Evolutionary conservation across 1,140 invertebrate species (phyloP).

Genomic region (Grapholita molesta): DNA sequence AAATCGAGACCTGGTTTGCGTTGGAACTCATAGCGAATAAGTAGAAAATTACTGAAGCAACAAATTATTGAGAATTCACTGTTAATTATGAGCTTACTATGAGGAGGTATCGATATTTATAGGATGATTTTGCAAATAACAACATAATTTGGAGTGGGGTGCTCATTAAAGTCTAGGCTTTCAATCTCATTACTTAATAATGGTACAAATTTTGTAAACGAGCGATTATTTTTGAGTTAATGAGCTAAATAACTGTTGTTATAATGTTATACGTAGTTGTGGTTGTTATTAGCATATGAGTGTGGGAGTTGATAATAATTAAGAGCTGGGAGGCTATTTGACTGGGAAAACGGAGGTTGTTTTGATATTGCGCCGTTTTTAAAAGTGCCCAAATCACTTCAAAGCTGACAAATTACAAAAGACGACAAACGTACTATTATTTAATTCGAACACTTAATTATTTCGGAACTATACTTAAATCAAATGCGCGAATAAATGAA

Average conservation of each 20-base stretch:
- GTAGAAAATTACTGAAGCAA: background rate
- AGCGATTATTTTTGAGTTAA: background rate
- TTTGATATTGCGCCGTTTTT: too few relatives aligned
- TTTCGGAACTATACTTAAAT: too few relatives aligned
- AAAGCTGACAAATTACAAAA: too few relatives aligned
- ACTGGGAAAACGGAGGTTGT: too few relatives aligned
- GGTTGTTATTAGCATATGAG: background rate
- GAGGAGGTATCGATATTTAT: background rate
- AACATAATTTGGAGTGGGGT: background rate
- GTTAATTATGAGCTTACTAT: background rate
- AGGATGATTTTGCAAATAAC: background rate
- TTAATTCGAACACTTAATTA: too few relatives aligned
- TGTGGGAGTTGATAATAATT: too few relatives aligned
- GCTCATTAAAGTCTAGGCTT: background rate
- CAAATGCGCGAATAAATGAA: too few relatives aligned
- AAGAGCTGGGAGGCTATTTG: too few relatives aligned
- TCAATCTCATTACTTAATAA: background rate
- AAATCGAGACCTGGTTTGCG: background rate
- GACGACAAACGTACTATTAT: too few relatives aligned
- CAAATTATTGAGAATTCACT: too few relatives aligned
- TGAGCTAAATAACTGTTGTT: background rate
- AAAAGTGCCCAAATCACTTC: too few relatives aligned
- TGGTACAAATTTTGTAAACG: background rate
- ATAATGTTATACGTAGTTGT: too few relatives aligned
- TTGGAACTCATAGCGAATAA: background rate